These are phyloP conservation scores for Cylas formicarius DNA, from an alignment of 1,140 invertebrate genomes.

Conservation along the genomic window DNA sequence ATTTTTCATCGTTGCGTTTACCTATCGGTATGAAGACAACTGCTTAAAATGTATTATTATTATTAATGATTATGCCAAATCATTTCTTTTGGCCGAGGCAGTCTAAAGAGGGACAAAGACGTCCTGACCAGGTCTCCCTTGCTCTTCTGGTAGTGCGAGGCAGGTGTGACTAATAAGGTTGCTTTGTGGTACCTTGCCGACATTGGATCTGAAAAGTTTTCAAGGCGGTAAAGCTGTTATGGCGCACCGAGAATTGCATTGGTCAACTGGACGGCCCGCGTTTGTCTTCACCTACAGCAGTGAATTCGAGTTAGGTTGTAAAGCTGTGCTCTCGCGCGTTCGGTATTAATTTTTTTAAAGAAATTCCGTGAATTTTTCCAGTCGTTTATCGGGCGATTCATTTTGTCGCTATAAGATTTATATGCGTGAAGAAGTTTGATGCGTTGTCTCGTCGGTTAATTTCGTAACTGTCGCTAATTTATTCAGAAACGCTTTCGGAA, in stretches of 20 bases:
- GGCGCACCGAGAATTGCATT: constrained; percentile 4
- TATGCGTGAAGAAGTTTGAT: no score
- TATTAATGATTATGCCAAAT: constrained; percentile 42
- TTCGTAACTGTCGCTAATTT: no score
- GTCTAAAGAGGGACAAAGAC: no score
- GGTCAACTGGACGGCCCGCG: constrained; percentile 19
- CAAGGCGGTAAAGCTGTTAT: no score
- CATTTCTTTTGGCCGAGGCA: constrained; percentile 35
- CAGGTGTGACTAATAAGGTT: constrained; percentile 40
- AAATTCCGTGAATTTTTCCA: constrained; percentile 31
- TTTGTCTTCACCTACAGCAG: constrained; percentile 37
- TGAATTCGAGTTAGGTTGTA: constrained; percentile 35
- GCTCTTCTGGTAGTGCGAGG: constrained; percentile 34
- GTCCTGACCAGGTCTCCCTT: constrained; percentile 26
- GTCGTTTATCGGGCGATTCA: constrained; percentile 11
- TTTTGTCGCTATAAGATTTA: no score
- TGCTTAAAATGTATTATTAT: constrained; percentile 26
- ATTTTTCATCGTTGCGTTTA: constrained; percentile 14
- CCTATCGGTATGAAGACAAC: constrained; percentile 18
- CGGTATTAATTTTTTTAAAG: constrained; percentile 36
- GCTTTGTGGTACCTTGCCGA: constrained; percentile 36
- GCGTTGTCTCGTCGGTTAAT: no score
- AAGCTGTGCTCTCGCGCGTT: constrained; percentile 36
- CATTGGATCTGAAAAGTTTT: constrained; percentile 33
- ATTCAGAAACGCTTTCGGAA: no score